phyloP scores from a whole-genome alignment of 2,113 vertebrate species.

The Hipposideros armiger region DNA sequence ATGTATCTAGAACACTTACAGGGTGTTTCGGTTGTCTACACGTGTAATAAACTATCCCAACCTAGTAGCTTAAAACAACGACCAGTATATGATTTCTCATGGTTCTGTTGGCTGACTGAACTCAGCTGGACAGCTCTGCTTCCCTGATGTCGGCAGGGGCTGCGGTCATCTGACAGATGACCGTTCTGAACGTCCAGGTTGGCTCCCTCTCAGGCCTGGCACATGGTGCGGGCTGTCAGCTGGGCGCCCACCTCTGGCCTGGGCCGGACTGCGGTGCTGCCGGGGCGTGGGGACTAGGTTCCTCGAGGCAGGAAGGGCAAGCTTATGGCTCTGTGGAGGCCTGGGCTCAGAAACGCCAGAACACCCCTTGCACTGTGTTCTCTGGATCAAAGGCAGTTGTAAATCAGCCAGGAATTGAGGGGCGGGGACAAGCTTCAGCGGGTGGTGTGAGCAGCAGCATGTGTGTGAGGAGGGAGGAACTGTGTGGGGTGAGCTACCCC shows the following conservation, averaged over 20 bases:
- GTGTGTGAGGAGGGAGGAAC: too few species aligned
- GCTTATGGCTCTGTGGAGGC: not conserved
- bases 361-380: accelerated
- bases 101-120: too few species aligned
- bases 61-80: not conserved
- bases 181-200: accelerated
- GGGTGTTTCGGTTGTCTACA: accelerated
- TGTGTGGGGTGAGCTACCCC: not conserved
- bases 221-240: accelerated
- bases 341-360: accelerated
- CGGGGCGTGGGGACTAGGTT: accelerated
- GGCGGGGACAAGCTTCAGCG: not conserved
- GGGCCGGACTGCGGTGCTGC: accelerated
- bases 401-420: not conserved
- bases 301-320: not conserved
- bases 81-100: accelerated
- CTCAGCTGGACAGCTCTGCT: not conserved
- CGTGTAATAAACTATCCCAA: not conserved
- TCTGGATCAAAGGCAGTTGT: not conserved
- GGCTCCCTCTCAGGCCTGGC: not conserved
- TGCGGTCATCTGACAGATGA: accelerated
- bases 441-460: not conserved
- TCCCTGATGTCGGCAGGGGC: accelerated
- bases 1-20: accelerated
- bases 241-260: accelerated